Conservation (phyloP, 2,888 invertebrate species). For the Idaea straminata region DNA sequence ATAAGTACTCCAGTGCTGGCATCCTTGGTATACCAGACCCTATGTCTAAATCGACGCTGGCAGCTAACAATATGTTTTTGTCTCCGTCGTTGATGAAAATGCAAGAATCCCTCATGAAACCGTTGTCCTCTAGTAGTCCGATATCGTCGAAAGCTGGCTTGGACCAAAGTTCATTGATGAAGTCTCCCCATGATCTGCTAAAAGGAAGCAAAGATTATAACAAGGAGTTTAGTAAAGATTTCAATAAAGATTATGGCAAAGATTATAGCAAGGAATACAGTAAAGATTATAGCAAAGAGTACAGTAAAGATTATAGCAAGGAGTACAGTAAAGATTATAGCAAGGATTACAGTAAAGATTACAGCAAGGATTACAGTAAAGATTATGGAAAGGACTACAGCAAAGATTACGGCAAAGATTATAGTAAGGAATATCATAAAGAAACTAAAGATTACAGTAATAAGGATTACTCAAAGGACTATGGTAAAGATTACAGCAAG, state of each 20-base stretch:
- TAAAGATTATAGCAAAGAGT: constrained; percentile 29
- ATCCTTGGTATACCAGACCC: constrained; percentile 86
- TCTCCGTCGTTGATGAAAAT: constrained; percentile 87
- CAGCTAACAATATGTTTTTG: constrained; percentile 89
- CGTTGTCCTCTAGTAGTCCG: constrained; percentile 80
- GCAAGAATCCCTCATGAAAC: constrained; percentile 82
- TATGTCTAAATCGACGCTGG: constrained; percentile 86
- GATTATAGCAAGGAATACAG: constrained; percentile 19
- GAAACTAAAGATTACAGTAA: constrained; percentile 18
- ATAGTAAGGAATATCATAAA: constrained; percentile 11
- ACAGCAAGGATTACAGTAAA: constrained; percentile 17
- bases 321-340: constrained; percentile 23
- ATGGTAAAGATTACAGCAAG: constrained; percentile 19
- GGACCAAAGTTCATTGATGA: constrained; percentile 69
- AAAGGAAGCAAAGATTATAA: constrained; percentile 26
- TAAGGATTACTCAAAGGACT: constrained; percentile 27
- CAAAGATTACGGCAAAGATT: constrained; percentile 24
- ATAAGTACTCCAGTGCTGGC: constrained; percentile 82
- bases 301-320: constrained; percentile 25
- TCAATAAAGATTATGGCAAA: constrained; percentile 18
- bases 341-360: constrained; percentile 27
- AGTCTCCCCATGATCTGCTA: constrained; percentile 45
- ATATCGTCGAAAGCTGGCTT: constrained; percentile 68
- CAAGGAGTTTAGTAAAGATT: constrained; percentile 27
- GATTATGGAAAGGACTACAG: constrained; percentile 17